Evolutionary conservation across 2,113 vertebrate genomes (phyloP), one percentile per base, ranked within the genome.

Genomic region (Vidua macroura): DNA sequence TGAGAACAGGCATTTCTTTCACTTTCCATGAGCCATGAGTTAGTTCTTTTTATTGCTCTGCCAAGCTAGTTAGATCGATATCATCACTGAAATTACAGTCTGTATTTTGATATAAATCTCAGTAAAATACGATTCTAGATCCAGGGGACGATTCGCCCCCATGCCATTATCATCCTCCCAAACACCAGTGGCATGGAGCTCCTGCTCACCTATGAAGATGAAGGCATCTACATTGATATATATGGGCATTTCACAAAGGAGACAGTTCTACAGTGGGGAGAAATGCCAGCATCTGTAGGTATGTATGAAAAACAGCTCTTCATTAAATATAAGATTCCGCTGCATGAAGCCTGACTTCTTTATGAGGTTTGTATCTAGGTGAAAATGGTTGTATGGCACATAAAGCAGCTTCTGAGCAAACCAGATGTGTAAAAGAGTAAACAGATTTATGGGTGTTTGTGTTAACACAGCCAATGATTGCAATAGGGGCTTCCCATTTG

Each of bases 171-270:
- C 97, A 99, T 99, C 97, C 97, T 99, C 75, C 99, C 99, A 8
- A 98, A 99, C 92, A 99, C 98, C 80, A 98, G 98, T 2, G 99
- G 99, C 94, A 99, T 98, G 92, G 99, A 99, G 96, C 98, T 99
- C 72, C 97, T 99, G 95, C 98, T 99, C 58, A 98, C 99, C 94
- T 99, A 99, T 13, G 99, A 99, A 93, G 98, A 99, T 66, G 99
- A 99, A 98, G 98, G 98, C 31, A 98, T 99, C 95, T 99, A 99
- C 90, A 98, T 99, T 37, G 98, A 99, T 98, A 99, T 99, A 77
- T 99, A 99, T 22, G 99, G 99, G 44, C 98, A 98, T 64, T 98
- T 99, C 98, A 99, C 99, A 96, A 99, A 99, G 97, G 99, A 99
- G 88, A 99, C 98, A 8, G 98, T 99, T 92, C 96, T 99, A 39